Evolutionary conservation across 2,113 vertebrate genomes (phyloP), one percentile per base, ranked within the genome.

Genomic region (Triplophysa dalaica): DNA sequence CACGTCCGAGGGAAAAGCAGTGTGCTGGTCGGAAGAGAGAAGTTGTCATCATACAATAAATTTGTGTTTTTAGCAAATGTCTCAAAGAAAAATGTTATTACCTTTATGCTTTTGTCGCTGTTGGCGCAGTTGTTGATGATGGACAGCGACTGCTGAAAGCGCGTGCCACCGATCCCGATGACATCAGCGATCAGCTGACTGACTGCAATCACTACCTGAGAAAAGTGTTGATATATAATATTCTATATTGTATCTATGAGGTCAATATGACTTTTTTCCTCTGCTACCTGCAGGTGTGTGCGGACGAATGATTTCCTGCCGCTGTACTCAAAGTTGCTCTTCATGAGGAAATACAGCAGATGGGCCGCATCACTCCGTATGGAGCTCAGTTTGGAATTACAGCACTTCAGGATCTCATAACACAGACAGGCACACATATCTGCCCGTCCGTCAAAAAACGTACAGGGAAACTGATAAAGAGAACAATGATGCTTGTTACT

Each of bases 71-170:
- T 38, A 38, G 33, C 33, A 45, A 45, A 45, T 2, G 43, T 45
- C 43, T 45, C 11, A 29, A 29, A 29, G 29, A 29, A 38, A 38
- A 38, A 38, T 7, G 33, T 38, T 0, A 38, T 78, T 76, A 99
- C 98, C 95, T 98, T 99, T 87, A 98, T 93, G 78, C 86, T 92
- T 83, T 95, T 94, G 91, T 99, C 98, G 1, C 93, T 95, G 88
- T 99, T 99, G 90, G 98, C 98, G 83, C 96, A 99, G 87, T 98
- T 99, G 90, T 99, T 99, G 86, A 99, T 96, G 86, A 99, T 97
- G 65, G 98, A 98, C 68, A 99, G 93, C 12, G 97, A 99, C 85
- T 98, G 97, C 88, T 99, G 98, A 90, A 99, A 99, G 22, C 98
- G 92, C 16, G 96, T 98, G 29, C 98, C 96, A n/a, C 97, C 97